Conservation (phyloP, 64 coral and sea anemone genomes). For the Pachyseris speciosa region DNA sequence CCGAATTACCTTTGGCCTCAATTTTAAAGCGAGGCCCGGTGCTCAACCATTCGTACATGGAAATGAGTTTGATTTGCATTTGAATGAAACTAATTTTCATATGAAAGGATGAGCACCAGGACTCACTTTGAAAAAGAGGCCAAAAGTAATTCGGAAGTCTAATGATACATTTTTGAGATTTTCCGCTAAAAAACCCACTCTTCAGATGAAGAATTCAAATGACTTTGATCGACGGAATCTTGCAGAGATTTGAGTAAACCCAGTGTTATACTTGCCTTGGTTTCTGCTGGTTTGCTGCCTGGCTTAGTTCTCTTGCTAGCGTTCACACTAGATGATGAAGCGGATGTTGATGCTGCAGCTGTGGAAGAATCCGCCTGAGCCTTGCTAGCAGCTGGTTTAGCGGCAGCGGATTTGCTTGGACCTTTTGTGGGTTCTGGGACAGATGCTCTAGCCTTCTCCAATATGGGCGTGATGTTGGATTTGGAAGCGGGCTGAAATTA, state of each 20-base stretch:
- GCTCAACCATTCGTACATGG: too few relatives aligned
- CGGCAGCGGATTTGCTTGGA: constrained; percentile 1
- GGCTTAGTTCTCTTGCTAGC: constrained; percentile 33
- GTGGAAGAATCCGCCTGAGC: constrained; percentile 26
- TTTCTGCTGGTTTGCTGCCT: constrained; percentile 29
- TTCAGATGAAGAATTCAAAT: background rate
- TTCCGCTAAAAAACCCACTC: background rate
- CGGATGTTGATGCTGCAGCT: background rate
- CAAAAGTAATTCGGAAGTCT: too few relatives aligned
- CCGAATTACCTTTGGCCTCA: too few relatives aligned
- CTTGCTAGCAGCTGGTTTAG: constrained; percentile 21
- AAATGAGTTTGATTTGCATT: too few relatives aligned
- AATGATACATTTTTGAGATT: too few relatives aligned
- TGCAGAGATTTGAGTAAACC: background rate
- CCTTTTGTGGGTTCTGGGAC: constrained; percentile 69
- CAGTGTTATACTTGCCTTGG: background rate
- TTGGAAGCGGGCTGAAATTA: constrained; percentile 87
- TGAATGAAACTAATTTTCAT: too few relatives aligned
- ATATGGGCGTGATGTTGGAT: constrained; percentile 55
- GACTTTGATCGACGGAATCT: background rate
- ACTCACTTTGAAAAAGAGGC: too few relatives aligned
- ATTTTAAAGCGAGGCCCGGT: too few relatives aligned
- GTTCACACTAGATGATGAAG: background rate
- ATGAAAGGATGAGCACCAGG: too few relatives aligned
- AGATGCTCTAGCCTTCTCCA: constrained; percentile 86